Evolutionary conservation across 2,888 invertebrate species (phyloP).

Genomic region (Adela reaumurella): DNA sequence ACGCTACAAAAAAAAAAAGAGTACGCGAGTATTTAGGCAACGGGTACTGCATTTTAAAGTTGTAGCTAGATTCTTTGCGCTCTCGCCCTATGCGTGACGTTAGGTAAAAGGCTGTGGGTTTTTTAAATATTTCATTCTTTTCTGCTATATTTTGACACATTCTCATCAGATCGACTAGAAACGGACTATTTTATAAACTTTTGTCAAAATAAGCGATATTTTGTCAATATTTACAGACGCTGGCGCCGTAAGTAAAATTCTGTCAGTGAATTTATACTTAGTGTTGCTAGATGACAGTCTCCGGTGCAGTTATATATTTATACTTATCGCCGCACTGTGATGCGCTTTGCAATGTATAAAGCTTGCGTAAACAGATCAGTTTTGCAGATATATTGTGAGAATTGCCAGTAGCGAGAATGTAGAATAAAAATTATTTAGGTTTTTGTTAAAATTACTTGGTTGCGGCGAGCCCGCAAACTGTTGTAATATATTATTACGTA

Average conservation of each 20-base stretch:
- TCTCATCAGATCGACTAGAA: no score
- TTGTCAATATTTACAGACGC: no score
- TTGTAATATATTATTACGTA: slow-evolving; percentile 16
- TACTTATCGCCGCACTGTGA: slow-evolving; percentile 6
- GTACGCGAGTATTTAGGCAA: slow-evolving; percentile 18
- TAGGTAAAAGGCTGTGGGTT: slow-evolving; percentile 20
- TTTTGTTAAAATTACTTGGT: background rate
- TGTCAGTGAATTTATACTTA: no score
- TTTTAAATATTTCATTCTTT: slow-evolving; percentile 12
- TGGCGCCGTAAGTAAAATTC: no score
- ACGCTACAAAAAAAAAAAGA: slow-evolving; percentile 10
- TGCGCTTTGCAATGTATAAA: no score
- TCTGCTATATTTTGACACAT: no score
- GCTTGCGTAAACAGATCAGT: background rate
- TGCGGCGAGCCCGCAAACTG: slow-evolving; percentile 10
- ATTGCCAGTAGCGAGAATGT: background rate
- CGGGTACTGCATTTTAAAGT: slow-evolving; percentile 28
- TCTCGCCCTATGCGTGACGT: slow-evolving; percentile 1
- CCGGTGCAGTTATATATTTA: slow-evolving; percentile 3
- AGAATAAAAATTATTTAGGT: background rate
- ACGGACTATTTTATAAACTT: no score
- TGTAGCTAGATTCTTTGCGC: slow-evolving; percentile 1
- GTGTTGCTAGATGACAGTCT: background rate
- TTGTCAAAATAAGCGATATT: no score
- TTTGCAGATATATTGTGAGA: background rate